Percentiles rank a stretch among this genome's conserved stretches.
phyloP scores from a whole-genome alignment of 2,113 vertebrate genomes.

The Cichladusa arquata region DNA sequence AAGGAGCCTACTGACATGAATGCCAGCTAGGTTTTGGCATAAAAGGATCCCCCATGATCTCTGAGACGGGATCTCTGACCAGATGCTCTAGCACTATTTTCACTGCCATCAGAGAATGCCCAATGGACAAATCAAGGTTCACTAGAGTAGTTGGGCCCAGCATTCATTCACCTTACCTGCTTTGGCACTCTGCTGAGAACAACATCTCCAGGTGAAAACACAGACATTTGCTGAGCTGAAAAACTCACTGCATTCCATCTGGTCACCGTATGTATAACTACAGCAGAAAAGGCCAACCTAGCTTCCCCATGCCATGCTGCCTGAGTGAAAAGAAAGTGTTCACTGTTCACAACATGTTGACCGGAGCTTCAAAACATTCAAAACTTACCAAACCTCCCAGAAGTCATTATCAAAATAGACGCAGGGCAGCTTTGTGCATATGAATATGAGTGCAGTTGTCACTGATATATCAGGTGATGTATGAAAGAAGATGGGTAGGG shows the following conservation, averaged over 20 bases:
- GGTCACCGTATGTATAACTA: neutral
- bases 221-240: slow-evolving; percentile 38
- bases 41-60: neutral
- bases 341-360: neutral
- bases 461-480: neutral
- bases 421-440: neutral
- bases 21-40: neutral
- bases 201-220: neutral
- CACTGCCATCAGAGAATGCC: neutral
- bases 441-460: neutral
- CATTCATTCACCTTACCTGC: neutral
- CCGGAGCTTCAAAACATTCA: neutral
- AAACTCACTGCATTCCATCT: slow-evolving; percentile 25
- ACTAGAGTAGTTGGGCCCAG: neutral
- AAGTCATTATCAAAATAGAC: neutral
- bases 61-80: neutral
- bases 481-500: neutral
- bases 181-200: neutral
- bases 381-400: neutral
- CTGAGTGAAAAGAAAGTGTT: neutral
- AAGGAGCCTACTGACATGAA: neutral
- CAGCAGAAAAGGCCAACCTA: neutral
- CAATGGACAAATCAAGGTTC: neutral
- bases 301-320: neutral
- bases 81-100: neutral